These are phyloP conservation scores for Ennomos quercinarius DNA, from an alignment of 2,888 invertebrate species.

Conservation along the genomic window DNA sequence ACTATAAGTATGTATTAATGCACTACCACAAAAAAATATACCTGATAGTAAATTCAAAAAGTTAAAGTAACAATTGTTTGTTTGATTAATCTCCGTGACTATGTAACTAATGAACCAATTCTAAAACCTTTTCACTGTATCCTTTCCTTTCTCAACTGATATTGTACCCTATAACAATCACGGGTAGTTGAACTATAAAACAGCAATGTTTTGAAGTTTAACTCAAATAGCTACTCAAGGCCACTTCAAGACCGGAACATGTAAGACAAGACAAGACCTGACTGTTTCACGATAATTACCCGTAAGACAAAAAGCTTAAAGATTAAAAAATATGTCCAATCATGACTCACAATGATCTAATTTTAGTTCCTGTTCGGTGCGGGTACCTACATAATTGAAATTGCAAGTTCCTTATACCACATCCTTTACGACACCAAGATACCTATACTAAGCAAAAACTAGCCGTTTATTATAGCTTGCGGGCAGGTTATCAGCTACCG, in stretches of 20 bases:
- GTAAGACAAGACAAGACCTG: constrained; percentile 12
- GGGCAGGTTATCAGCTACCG: constrained; percentile 16
- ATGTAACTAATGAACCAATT: no score
- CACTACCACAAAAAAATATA: no score
- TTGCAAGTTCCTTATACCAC: constrained; percentile 28
- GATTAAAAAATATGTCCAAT: constrained; percentile 16
- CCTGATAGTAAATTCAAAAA: no score
- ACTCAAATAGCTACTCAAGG: no score
- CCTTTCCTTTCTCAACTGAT: no score
- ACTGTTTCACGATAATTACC: constrained; percentile 27
- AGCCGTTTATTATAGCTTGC: constrained; percentile 10
- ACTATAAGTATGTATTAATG: no score
- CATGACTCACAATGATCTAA: constrained; percentile 35
- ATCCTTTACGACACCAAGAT: constrained; percentile 32
- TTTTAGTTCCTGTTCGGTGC: constrained; percentile 32
- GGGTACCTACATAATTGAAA: constrained; percentile 18
- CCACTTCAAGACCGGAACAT: constrained; percentile 3
- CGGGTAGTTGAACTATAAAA: no score
- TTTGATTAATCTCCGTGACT: no score
- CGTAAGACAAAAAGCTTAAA: constrained; percentile 32
- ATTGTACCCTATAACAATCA: no score
- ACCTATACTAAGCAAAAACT: constrained; percentile 32
- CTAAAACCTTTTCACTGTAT: no score
- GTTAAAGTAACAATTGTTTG: no score
- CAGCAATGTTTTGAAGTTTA: no score